A percentile compares a stretch with the other conserved stretches of the same genome.
Conservation (phyloP, 2,113 vertebrate species). For the Onychorhynchus coronatus region DNA sequence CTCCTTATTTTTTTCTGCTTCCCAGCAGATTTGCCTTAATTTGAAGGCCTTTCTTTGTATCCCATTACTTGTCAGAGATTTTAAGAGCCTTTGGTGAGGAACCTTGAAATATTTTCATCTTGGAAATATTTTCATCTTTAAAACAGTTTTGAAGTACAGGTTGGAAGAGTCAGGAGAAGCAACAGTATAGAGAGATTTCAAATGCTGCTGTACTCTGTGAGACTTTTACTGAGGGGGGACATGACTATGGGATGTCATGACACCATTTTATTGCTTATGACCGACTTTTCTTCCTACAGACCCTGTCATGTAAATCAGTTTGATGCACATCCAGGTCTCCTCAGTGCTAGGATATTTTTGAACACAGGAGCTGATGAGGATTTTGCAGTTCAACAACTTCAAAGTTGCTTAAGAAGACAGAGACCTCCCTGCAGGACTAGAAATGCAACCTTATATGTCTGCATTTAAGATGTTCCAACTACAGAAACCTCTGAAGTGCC, state of each 20-base stretch:
- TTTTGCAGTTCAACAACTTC: background rate
- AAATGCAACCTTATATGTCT: background rate
- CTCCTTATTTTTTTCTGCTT: background rate
- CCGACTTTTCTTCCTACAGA: background rate
- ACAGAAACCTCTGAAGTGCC: background rate
- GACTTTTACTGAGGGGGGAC: background rate
- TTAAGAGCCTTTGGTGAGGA: background rate
- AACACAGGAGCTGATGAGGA: background rate
- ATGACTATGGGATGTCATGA: background rate
- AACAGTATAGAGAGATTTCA: background rate
- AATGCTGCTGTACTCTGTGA: background rate
- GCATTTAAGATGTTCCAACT: background rate
- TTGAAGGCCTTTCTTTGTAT: background rate
- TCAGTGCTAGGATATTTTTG: background rate
- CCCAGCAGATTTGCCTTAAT: background rate
- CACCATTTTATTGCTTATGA: background rate
- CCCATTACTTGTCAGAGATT: fast-evolving
- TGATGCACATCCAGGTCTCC: background rate
- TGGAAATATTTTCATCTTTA: background rate
- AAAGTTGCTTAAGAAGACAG: background rate
- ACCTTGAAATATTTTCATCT: background rate
- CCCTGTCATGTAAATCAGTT: fast-evolving
- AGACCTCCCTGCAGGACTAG: background rate
- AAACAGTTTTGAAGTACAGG: background rate
- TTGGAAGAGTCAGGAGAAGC: background rate